Conservation (phyloP, 2,113 vertebrate genomes). For the Hemiprocne comata region DNA sequence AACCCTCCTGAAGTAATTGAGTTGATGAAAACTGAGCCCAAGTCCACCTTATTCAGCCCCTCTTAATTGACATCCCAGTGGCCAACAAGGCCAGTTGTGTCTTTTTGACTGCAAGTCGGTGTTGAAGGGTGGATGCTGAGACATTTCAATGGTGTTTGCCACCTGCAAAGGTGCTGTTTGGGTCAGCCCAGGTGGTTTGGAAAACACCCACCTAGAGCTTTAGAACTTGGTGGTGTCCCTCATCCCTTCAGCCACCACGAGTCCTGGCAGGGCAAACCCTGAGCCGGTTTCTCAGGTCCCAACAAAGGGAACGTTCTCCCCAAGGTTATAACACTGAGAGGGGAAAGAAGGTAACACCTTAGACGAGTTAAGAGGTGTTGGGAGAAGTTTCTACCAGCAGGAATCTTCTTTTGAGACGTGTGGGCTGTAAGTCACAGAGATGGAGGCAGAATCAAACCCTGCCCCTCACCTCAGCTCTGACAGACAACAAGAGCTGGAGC, state of each 20-base stretch:
- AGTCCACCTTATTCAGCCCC: not conserved
- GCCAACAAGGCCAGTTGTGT: not conserved
- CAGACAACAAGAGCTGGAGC: conserved; percentile 17
- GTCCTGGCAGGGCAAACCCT: conserved; percentile 40
- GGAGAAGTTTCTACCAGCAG: conserved; percentile 54
- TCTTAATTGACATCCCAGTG: not conserved
- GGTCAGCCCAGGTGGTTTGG: not conserved
- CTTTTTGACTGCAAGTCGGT: not conserved
- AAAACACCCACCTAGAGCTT: not conserved
- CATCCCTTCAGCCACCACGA: conserved; percentile 37
- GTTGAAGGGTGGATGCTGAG: not conserved
- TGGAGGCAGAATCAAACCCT: not conserved
- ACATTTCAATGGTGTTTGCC: not conserved
- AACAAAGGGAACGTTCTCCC: conserved; percentile 67
- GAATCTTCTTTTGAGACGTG: conserved; percentile 47
- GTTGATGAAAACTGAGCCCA: not conserved
- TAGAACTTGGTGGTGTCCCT: not conserved
- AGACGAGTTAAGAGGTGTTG: conserved; percentile 19
- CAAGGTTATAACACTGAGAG: conserved; percentile 26
- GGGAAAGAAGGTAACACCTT: not conserved
- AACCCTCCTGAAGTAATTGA: not conserved
- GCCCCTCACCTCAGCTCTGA: not conserved
- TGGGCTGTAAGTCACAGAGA: conserved; percentile 34
- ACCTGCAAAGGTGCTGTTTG: not conserved
- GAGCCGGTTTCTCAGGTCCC: conserved; percentile 51